Conservation (phyloP, 2,113 vertebrate species). For the Pipra filicauda region DNA sequence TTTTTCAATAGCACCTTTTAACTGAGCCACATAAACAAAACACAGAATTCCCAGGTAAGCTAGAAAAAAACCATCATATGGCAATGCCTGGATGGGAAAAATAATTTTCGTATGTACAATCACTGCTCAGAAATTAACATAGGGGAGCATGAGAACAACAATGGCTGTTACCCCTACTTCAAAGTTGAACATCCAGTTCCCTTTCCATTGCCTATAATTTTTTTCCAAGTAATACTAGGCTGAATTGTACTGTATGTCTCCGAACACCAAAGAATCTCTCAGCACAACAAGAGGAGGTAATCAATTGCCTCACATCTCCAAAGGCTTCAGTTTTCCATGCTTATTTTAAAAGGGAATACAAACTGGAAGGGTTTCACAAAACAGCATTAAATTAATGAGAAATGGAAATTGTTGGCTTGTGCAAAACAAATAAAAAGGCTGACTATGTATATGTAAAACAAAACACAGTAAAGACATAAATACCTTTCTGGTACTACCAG, state of each 20-base stretch:
- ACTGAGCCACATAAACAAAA: neutral
- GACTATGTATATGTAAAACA: neutral
- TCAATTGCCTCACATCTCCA: neutral
- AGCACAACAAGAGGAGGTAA: neutral
- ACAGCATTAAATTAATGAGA: neutral
- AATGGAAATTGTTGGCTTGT: neutral
- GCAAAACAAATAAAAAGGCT: neutral
- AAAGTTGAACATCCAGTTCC: neutral
- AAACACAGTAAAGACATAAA: neutral
- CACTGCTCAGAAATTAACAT: neutral
- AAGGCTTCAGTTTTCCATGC: neutral
- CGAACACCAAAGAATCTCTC: neutral
- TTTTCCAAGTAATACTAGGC: neutral
- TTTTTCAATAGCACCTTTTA: neutral
- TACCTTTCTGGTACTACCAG: neutral
- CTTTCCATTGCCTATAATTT: neutral
- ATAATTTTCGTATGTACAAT: neutral
- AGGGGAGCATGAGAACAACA: neutral
- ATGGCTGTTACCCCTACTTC: neutral
- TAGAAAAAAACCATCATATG: neutral
- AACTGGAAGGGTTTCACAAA: neutral
- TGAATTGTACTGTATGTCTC: neutral
- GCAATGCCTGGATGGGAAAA: neutral
- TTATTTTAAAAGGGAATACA: neutral
- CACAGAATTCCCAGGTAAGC: neutral